Percentiles rank a stretch among this genome's conserved stretches.
phyloP scores from a whole-genome alignment of 2,888 invertebrate species.

The Apocheima hispidaria region DNA sequence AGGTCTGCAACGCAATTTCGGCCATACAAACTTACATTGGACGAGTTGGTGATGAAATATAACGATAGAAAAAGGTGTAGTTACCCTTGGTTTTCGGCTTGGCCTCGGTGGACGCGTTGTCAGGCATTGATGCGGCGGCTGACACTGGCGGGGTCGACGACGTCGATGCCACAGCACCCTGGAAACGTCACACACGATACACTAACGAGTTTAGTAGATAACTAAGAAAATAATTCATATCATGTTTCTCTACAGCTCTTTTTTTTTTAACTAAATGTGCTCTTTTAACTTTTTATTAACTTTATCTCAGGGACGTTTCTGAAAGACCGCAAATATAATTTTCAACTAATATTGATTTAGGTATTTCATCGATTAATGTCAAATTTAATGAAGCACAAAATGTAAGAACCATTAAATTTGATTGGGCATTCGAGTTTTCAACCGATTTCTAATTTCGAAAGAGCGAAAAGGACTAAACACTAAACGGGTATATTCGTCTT shows the following conservation, averaged over 20 bases:
- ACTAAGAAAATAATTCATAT: no score
- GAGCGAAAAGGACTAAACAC: no score
- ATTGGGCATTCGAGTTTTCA: background rate
- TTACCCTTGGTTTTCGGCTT: slow-evolving; percentile 82
- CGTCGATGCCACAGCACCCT: slow-evolving; percentile 84
- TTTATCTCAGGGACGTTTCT: no score
- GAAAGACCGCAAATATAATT: no score
- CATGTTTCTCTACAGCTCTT: no score
- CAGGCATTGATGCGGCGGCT: slow-evolving; percentile 77
- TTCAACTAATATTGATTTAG: no score
- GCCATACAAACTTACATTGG: background rate
- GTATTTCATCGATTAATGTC: background rate
- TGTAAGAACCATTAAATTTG: background rate
- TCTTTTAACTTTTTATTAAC: no score
- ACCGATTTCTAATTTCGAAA: no score
- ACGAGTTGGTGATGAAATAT: background rate
- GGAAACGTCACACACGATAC: slow-evolving; percentile 6
- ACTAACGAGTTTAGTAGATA: background rate
- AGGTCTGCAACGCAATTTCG: no score
- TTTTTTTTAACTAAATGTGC: no score
- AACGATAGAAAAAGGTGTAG: background rate
- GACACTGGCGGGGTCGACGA: slow-evolving; percentile 81
- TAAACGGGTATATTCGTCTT: no score
- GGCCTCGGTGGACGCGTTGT: slow-evolving; percentile 75
- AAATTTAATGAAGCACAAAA: background rate